Evolutionary conservation across 2,888 invertebrate species (phyloP).

Genomic region (Protonemura montana): DNA sequence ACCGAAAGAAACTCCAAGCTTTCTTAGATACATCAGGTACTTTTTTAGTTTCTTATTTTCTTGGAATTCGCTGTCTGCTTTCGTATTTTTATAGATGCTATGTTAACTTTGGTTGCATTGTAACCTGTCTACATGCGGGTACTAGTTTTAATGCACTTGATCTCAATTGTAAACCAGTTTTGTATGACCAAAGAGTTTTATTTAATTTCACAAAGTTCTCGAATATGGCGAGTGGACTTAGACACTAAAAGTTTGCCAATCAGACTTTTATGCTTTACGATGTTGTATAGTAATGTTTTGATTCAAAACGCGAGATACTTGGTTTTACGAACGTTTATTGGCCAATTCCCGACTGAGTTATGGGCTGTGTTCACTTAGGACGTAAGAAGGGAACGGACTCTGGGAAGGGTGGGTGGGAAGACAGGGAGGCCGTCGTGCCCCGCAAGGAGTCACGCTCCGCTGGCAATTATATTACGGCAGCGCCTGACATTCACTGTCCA

Average conservation of each 20-base stretch:
- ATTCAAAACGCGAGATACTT: constrained; percentile 14
- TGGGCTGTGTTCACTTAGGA: not conserved
- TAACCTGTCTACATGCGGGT: too few relatives aligned
- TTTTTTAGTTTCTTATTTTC: too few relatives aligned
- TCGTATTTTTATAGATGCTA: too few relatives aligned
- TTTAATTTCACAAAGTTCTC: not conserved
- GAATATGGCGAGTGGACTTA: not conserved
- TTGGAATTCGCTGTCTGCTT: too few relatives aligned
- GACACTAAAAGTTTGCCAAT: not conserved
- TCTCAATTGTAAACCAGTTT: too few relatives aligned
- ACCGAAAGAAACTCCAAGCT: too few relatives aligned
- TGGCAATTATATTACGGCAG: constrained; percentile 36
- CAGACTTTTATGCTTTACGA: not conserved
- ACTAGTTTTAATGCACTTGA: too few relatives aligned
- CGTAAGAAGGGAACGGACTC: not conserved
- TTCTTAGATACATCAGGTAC: too few relatives aligned
- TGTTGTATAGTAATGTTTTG: not conserved
- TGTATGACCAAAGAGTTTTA: not conserved
- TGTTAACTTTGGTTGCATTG: too few relatives aligned
- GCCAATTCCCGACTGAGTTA: constrained; percentile 22
- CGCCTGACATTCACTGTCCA: constrained; percentile 1
- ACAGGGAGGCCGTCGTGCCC: not conserved
- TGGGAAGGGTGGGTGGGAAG: not conserved
- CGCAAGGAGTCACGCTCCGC: constrained; percentile 24
- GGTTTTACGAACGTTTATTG: constrained; percentile 27